A percentile compares a stretch with the other conserved stretches of the same genome.
Evolutionary conservation across 2,888 invertebrate genomes (phyloP).

Genomic region (Microctonus brassicae): DNA sequence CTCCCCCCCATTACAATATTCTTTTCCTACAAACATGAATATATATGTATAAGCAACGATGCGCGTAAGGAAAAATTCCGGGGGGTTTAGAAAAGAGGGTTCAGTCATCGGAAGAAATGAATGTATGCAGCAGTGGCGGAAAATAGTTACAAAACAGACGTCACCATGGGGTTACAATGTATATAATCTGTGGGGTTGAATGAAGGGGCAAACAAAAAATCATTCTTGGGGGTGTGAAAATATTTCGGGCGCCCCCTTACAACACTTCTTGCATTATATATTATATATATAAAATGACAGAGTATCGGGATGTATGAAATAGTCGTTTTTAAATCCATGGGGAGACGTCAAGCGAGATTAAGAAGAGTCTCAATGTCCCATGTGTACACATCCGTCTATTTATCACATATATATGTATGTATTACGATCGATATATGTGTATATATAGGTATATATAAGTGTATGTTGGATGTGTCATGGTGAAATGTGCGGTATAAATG

Average conservation of each 20-base stretch:
- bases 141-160: constrained; percentile 65
- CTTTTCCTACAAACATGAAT: constrained; percentile 24
- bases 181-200: neutral
- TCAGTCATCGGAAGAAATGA: constrained; percentile 18
- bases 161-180: constrained; percentile 34
- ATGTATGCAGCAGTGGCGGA: constrained; percentile 54
- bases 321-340: constrained; percentile 38
- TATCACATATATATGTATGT: neutral
- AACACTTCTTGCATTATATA: constrained; percentile 3
- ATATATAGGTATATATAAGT: too few relatives aligned
- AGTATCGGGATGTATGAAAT: constrained; percentile 22
- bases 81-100: too few relatives aligned
- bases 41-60: constrained; percentile 55
- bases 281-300: neutral
- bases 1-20: constrained; percentile 30
- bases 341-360: constrained; percentile 49
- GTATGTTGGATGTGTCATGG: too few relatives aligned
- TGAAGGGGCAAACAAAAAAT: constrained; percentile 33
- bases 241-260: constrained; percentile 49
- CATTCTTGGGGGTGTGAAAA: constrained; percentile 55
- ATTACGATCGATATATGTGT: constrained; percentile 11
- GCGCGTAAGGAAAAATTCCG: constrained; percentile 5
- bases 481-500: neutral
- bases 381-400: neutral
- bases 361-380: constrained; percentile 28